Evolutionary conservation across 2,888 invertebrate genomes (phyloP).

Genomic region (Coelopa pilipes): DNA sequence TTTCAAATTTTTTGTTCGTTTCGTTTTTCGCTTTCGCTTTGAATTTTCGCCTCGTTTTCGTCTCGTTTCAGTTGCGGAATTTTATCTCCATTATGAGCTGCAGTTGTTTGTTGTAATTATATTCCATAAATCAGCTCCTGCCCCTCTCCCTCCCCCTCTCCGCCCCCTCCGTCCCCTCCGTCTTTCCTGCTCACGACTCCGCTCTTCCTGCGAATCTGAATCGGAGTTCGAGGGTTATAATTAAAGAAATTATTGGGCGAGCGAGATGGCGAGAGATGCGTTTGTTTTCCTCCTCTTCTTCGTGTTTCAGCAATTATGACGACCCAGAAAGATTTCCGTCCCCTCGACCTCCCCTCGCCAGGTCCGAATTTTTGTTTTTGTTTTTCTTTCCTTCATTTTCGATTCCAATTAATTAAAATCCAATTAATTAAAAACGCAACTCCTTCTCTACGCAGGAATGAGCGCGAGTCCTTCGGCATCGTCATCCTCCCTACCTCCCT

Average conservation of each 20-base stretch:
- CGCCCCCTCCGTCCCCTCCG: not conserved
- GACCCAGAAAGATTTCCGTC: not conserved
- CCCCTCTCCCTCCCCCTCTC: not conserved
- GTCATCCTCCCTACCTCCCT: no score
- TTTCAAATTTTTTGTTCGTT: not conserved
- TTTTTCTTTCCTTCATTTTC: no score
- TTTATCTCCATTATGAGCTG: slow-evolving; percentile 31
- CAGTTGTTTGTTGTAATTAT: slow-evolving; percentile 30
- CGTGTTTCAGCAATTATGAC: not conserved
- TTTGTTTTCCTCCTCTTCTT: not conserved
- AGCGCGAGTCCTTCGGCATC: no score
- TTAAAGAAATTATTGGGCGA: slow-evolving; percentile 36
- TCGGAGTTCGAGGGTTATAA: slow-evolving; percentile 20
- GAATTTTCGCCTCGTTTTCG: not conserved
- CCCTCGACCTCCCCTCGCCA: no score
- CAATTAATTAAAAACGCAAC: no score
- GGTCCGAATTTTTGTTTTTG: no score
- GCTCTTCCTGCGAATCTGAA: not conserved
- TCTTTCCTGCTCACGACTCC: no score
- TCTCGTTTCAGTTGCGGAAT: slow-evolving; percentile 15
- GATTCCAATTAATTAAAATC: no score
- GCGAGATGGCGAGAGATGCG: slow-evolving; percentile 1
- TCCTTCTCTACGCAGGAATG: no score
- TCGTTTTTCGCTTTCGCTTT: no score
- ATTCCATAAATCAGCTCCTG: slow-evolving; percentile 34